Conservation (phyloP, 2,113 vertebrate genomes). For the Mystacornis crossleyi region DNA sequence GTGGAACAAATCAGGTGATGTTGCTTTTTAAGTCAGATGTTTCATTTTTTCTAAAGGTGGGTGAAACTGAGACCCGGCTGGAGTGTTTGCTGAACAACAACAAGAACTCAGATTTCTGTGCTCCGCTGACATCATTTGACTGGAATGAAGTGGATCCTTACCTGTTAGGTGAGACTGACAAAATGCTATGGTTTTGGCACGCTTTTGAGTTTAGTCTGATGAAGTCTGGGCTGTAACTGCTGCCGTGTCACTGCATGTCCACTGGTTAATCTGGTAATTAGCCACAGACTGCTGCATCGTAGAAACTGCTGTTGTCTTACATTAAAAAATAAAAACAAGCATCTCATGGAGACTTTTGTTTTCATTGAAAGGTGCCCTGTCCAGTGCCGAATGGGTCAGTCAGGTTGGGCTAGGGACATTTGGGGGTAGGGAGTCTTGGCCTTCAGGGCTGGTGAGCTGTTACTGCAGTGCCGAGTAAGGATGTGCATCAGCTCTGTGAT, state of each 20-base stretch:
- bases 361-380: neutral
- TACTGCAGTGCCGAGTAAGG: neutral
- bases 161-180: constrained; percentile 85
- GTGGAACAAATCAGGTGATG: neutral
- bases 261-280: neutral
- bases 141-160: constrained; percentile 99
- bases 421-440: neutral
- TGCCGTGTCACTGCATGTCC: neutral
- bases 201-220: neutral
- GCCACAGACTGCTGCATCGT: neutral
- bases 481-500: neutral
- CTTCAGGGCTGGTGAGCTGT: neutral
- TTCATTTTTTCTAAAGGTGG: constrained; percentile 80
- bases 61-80: constrained; percentile 95
- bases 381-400: neutral
- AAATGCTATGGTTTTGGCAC: neutral
- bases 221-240: neutral
- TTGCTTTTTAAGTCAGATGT: neutral
- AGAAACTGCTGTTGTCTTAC: neutral
- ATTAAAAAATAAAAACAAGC: neutral
- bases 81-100: constrained; percentile 99
- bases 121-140: constrained; percentile 97
- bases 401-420: neutral
- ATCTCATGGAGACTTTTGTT: neutral
- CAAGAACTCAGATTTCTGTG: constrained; percentile 99